Evolutionary conservation across 2,113 vertebrate species (phyloP).

Genomic region (Hemibagrus wyckioides): DNA sequence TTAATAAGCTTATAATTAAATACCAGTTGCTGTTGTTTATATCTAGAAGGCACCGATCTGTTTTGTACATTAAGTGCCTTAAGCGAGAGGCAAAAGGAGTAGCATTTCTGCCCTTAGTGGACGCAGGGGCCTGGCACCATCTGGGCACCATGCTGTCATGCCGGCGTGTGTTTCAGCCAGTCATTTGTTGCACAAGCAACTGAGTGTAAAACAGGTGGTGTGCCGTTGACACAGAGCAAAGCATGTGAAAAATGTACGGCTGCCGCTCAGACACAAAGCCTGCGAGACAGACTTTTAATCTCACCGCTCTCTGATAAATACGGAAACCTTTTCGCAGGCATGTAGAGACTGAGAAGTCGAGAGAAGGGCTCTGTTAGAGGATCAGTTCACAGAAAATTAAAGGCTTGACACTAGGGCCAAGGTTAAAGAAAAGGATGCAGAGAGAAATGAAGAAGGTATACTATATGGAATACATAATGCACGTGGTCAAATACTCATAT

Average conservation of each 20-base stretch:
- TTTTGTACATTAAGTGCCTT: background rate
- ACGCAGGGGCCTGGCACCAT: background rate
- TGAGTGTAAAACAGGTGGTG: slow-evolving; percentile 74
- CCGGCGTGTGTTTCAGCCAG: slow-evolving; percentile 44
- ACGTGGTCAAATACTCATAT: too few relatives aligned
- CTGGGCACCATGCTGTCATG: slow-evolving; percentile 30
- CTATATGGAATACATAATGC: background rate
- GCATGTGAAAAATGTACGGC: slow-evolving; percentile 76
- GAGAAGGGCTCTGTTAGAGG: background rate
- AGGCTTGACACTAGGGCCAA: background rate
- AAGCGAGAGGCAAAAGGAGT: background rate
- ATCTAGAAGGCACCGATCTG: background rate
- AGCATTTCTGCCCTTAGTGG: background rate
- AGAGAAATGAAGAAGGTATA: background rate
- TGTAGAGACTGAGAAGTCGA: slow-evolving; percentile 45
- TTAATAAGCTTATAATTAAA: background rate
- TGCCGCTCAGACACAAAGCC: slow-evolving; percentile 67
- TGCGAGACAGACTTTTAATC: slow-evolving; percentile 69
- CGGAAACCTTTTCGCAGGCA: slow-evolving; percentile 66
- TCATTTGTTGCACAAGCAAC: slow-evolving; percentile 63
- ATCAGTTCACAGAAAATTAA: background rate
- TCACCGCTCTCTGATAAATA: slow-evolving; percentile 65
- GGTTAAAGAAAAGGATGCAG: background rate
- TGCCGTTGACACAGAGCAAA: slow-evolving; percentile 68
- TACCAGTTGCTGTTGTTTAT: slow-evolving; percentile 1